phyloP scores from a whole-genome alignment of 2,888 invertebrate genomes.

The Clitarchus hookeri region DNA sequence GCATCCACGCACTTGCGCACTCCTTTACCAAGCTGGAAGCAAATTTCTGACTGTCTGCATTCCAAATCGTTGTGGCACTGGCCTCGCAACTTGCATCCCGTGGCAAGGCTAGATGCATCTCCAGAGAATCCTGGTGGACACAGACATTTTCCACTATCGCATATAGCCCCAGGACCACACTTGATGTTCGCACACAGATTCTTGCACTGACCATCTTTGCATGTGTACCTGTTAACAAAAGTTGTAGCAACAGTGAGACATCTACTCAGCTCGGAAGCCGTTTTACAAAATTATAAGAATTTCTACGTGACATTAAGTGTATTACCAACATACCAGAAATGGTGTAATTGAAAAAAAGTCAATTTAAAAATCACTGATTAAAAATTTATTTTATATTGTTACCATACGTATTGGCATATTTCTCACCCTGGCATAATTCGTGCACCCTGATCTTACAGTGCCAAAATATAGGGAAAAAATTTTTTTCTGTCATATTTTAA shows the following conservation, averaged over 20 bases:
- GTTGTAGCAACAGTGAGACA: neutral
- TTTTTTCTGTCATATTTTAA: too few relatives aligned
- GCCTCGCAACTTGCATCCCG: slow-evolving; percentile 74
- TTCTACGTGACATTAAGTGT: neutral
- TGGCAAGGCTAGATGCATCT: slow-evolving; percentile 69
- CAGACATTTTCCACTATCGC: slow-evolving; percentile 77
- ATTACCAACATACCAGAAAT: neutral
- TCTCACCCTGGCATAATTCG: too few relatives aligned
- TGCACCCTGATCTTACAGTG: too few relatives aligned
- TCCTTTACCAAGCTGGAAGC: slow-evolving; percentile 77
- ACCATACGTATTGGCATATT: too few relatives aligned
- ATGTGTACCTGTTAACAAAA: slow-evolving; percentile 59
- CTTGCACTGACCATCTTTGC: slow-evolving; percentile 73
- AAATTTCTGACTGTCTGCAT: slow-evolving; percentile 83
- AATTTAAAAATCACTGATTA: too few relatives aligned
- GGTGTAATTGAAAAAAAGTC: too few relatives aligned
- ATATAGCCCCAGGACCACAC: slow-evolving; percentile 82
- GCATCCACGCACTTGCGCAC: slow-evolving; percentile 83
- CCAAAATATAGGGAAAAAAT: too few relatives aligned
- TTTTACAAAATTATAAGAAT: neutral
- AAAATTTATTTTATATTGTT: too few relatives aligned
- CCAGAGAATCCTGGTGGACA: slow-evolving; percentile 80
- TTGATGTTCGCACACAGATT: slow-evolving; percentile 75
- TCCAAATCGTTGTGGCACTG: slow-evolving; percentile 82
- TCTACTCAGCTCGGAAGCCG: neutral